Conservation (phyloP, 2,113 vertebrate genomes). For the Nymphicus hollandicus region DNA sequence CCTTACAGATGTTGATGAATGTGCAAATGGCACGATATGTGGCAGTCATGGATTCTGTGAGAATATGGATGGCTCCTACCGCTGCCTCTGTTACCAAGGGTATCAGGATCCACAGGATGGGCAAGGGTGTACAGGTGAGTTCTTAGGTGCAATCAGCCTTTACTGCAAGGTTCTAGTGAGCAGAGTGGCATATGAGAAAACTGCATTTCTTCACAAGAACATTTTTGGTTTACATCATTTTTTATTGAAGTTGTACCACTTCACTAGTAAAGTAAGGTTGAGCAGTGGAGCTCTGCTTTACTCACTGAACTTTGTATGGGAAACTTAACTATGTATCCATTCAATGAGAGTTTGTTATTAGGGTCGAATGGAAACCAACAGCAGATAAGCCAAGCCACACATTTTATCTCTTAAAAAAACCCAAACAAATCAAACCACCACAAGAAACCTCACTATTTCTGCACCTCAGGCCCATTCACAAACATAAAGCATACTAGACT, state of each 20-base stretch:
- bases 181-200: background rate
- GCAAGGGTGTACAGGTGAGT: conserved; percentile 88
- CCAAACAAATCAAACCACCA: background rate
- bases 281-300: background rate
- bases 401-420: background rate
- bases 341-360: background rate
- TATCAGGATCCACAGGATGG: conserved; percentile 86
- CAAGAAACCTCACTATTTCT: background rate
- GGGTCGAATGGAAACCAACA: background rate
- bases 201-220: background rate
- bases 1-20: conserved; percentile 92
- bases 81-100: conserved; percentile 92
- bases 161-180: background rate
- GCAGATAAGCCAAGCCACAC: background rate
- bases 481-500: background rate
- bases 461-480: background rate
- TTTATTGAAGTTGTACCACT: background rate
- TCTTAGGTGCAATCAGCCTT: background rate
- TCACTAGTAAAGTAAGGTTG: background rate
- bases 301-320: background rate
- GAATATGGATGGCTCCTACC: conserved; percentile 89
- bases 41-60: conserved; percentile 89
- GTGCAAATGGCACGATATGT: conserved; percentile 84
- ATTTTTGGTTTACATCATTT: background rate
- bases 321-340: background rate